A percentile compares a stretch with the other conserved stretches of the same genome.
phyloP scores from a whole-genome alignment of 2,113 vertebrate species.

The Phyllostomus hastatus region DNA sequence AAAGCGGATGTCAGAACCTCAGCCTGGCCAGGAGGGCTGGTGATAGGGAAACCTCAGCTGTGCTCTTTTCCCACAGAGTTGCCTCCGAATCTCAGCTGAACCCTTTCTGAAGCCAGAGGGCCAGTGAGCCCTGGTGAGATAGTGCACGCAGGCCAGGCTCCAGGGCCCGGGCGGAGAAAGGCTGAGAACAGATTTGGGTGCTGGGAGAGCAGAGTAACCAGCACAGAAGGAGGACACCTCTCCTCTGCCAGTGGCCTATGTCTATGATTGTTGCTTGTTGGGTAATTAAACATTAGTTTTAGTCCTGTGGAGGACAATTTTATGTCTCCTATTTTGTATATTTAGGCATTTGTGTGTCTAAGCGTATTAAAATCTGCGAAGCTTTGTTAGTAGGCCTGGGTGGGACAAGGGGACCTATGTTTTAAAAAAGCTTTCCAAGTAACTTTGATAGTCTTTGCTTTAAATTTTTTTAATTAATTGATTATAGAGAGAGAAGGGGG shows the following conservation, averaged over 20 bases:
- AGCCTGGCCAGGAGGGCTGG: not conserved
- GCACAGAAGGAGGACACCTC: not conserved
- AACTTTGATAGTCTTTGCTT: not conserved
- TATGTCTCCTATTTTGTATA: not conserved
- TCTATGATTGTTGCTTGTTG: not conserved
- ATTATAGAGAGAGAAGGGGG: not conserved
- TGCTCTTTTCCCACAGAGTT: not conserved
- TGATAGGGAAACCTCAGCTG: not conserved
- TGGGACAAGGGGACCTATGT: not conserved
- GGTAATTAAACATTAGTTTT: not conserved
- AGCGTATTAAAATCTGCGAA: not conserved
- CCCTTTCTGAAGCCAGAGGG: not conserved
- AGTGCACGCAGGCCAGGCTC: not conserved
- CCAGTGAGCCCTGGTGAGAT: not conserved
- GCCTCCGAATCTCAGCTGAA: not conserved
- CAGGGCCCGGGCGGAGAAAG: not conserved
- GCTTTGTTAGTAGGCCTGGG: not conserved
- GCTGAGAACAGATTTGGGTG: not conserved
- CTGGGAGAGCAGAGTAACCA: not conserved
- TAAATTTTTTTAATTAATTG: not conserved
- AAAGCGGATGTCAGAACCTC: not conserved
- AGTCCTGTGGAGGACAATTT: not conserved
- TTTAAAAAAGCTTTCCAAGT: slow-evolving; percentile 35
- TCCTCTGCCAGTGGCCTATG: not conserved
- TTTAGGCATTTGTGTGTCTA: not conserved